These are phyloP conservation scores for Plebejus melissa DNA, from an alignment of 2,888 invertebrate species.

Conservation along the genomic window DNA sequence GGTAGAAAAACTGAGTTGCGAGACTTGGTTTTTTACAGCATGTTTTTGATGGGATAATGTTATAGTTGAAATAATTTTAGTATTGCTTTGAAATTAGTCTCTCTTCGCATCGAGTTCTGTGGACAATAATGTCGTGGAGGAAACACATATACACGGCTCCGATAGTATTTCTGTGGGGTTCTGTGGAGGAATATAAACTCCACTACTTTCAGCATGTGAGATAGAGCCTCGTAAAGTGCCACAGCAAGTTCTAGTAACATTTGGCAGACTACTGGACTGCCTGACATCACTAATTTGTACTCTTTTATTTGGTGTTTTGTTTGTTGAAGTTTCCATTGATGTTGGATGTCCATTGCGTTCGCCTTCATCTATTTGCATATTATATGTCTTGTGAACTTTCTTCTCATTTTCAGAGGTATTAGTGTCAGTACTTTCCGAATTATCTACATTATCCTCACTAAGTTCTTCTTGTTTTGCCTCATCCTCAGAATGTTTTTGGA, in stretches of 20 bases:
- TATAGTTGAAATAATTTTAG: not conserved
- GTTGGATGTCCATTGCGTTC: not conserved
- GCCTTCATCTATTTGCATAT: not conserved
- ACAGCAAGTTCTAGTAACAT: not conserved
- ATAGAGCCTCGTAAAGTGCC: not conserved
- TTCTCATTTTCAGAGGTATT: not conserved
- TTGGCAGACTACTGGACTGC: not conserved
- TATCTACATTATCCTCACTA: not conserved
- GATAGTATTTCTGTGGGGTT: not conserved
- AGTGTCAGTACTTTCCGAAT: not conserved
- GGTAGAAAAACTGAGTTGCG: too few species aligned
- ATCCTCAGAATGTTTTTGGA: not conserved
- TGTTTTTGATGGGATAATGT: not conserved
- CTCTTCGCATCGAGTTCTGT: not conserved
- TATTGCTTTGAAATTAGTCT: not conserved
- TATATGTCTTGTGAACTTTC: not conserved
- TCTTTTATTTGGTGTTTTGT: not conserved
- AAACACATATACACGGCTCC: not conserved
- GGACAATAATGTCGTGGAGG: not conserved
- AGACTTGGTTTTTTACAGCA: too few species aligned
- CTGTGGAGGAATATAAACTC: slow-evolving; percentile 3
- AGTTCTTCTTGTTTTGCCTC: not conserved
- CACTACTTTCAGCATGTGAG: not conserved
- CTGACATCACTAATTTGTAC: not conserved
- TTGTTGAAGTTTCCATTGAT: not conserved